Evolutionary conservation across 2,888 invertebrate species (phyloP), one percentile per base, ranked within the genome.

Genomic region (Aromia moschata): DNA sequence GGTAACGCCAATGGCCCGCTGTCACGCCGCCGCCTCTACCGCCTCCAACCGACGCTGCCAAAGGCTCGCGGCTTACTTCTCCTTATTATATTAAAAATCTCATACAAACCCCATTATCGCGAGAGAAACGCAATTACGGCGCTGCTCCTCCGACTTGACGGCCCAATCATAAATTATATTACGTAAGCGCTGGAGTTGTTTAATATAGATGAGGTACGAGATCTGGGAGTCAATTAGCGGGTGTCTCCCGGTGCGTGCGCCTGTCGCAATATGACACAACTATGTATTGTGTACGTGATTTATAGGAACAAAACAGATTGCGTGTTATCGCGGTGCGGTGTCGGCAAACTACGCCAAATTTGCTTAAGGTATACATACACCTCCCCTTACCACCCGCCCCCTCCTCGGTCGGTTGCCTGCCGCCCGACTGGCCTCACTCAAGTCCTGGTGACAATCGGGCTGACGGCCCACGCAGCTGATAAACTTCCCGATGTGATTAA

Each of bases 151-250:
- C 38, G 25, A 25, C 38, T 49, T 49, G 49, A 40, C 49, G 38
- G 49, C 38, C 25, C 16, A 38, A 49, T 49, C 49, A 49, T 49
- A 49, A 49, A 49, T 49, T 49, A 49, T 49, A 49, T 47, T 47
- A 47, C 37, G 37, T 37, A 47, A 47, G 36, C 52, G 51, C 45
- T 44, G 45, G 37, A 30, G 49, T 52, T 46, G 56, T 56, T 60
- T 60, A 60, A 60, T 60, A 60, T 56, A 64, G 68, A 63, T 64
- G 60, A 60, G 58, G 62, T 60, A 62, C 59, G 63, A 68, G 64
- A 65, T 68, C 64, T 68, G 62, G 38, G 62, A 68, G 68, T 68
- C 68, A 68, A 66, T 68, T 68, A 68, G 65, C 58, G 62, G 54
- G 56, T 61, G 62, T 64, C 59, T 62, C 55, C n/a, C 47, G 55